These are phyloP conservation scores for Patella ulyssiponensis DNA, from an alignment of 2,888 invertebrate genomes.

Conservation along the genomic window DNA sequence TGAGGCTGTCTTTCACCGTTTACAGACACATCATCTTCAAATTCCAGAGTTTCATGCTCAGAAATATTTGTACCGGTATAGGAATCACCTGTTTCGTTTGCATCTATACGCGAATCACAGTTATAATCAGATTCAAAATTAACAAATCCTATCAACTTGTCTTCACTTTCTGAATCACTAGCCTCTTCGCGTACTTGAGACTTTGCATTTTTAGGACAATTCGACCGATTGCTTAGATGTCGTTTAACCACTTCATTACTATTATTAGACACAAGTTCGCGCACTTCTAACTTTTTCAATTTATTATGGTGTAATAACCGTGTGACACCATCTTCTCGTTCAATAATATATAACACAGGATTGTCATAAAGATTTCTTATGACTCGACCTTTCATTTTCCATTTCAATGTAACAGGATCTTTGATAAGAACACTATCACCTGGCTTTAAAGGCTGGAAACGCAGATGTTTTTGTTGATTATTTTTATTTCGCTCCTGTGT, in stretches of 20 bases:
- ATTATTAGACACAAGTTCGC: neutral
- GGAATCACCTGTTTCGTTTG: too few species aligned
- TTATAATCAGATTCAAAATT: too few species aligned
- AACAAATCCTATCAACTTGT: too few species aligned
- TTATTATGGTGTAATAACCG: neutral
- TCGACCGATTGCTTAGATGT: neutral
- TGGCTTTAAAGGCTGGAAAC: neutral
- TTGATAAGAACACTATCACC: constrained; percentile 1
- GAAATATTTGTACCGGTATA: too few species aligned
- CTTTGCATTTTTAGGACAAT: too few species aligned
- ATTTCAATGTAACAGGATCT: neutral
- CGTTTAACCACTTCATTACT: neutral
- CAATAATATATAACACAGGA: neutral
- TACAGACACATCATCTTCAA: too few species aligned
- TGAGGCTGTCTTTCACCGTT: too few species aligned
- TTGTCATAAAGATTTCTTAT: neutral
- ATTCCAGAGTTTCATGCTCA: too few species aligned
- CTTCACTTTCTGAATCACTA: too few species aligned
- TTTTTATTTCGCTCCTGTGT: neutral
- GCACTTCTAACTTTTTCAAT: neutral
- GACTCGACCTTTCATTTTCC: neutral
- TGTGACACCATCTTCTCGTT: neutral
- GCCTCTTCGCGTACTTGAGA: neutral
- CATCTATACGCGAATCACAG: too few species aligned
- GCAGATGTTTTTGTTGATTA: neutral